A percentile compares a stretch with the other conserved stretches of the same genome.
phyloP scores from a whole-genome alignment of 1,140 invertebrate genomes.

The Meloidogyne chitwoodi region DNA sequence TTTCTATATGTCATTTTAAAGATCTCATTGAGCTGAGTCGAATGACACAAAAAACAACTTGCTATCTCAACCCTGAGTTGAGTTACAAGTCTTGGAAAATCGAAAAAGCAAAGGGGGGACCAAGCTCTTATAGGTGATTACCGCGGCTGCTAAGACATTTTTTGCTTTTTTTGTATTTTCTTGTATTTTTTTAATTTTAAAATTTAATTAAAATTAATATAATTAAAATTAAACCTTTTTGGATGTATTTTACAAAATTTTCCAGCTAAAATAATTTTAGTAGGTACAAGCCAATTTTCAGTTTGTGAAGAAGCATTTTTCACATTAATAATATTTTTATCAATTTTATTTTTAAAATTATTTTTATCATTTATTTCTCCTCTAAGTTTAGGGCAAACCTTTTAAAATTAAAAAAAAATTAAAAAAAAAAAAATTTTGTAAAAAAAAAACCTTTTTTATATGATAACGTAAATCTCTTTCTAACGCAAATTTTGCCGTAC shows the following conservation, averaged over 20 bases:
- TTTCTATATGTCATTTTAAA: no score
- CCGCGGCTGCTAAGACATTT: no score
- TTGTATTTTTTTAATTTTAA: no score
- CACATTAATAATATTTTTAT: neutral
- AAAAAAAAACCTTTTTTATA: conserved; percentile 25
- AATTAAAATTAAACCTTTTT: neutral
- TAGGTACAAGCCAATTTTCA: neutral
- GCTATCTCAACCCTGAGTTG: no score
- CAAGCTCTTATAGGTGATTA: no score
- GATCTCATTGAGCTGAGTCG: no score
- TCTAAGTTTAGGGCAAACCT: neutral
- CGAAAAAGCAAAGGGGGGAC: no score
- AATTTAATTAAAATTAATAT: no score
- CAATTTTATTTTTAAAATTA: neutral
- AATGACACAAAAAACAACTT: no score
- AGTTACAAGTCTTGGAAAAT: no score
- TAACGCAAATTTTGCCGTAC: conserved; percentile 25
- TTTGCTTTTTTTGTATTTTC: no score
- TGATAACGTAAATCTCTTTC: conserved; percentile 39
- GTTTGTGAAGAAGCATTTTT: neutral
- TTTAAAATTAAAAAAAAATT: neutral
- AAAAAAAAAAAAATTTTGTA: no score
- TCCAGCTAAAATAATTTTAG: neutral
- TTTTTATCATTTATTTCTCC: neutral
- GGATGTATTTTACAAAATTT: neutral